Base-by-base conservation (phyloP, 1,140 invertebrate genomes). In the Anoplophora glabripennis region DNA sequence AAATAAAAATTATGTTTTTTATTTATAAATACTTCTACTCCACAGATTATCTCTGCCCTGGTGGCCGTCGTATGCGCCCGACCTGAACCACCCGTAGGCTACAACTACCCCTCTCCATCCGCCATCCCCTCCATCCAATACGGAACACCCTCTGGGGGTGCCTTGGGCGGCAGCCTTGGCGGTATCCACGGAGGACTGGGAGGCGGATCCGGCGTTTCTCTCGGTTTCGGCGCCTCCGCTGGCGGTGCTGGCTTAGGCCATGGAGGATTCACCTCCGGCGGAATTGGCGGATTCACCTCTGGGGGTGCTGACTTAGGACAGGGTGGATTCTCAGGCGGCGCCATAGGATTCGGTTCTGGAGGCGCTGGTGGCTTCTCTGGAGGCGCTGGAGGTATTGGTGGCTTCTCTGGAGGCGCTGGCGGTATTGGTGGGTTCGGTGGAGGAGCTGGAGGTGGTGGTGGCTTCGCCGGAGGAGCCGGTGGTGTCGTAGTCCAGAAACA, bases 401-500 rank as follows among this genome's bases (percentile, higher is more conserved):
- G 44, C 11, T 45, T 45, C 44, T 14, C 44, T 10, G 11, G 10
- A 45, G 44, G 44, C n/a, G 15, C 44, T n/a, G 15, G 15, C 5
- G 44, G 44, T 17, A 15, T 21, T 9, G 12, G 0, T 46, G 44
- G 44, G 18, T 45, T 21, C 18, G 12, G 0, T 46, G 44, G 44
- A 46, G 17, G 17, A 17, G 12, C 14, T 7, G 17, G 17, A 46
- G 44, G 44, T 0, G 7, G 7, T 7, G 12, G 8, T 11, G 47
- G 47, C 9, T 46, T 46, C 0, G 44, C 44, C n/a, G 12, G 79
- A 64, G 78, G 41, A 79, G 81, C 36, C 34, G 9, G 49, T 18
- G 76, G 81, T 1, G 81, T 81, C 40, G 11, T 28, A 28, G 77
- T 83, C 51, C 86, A 89, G 71, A 89, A 89, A 69, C 87, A 89